phyloP scores from a whole-genome alignment of 2,797 vertebrate genomes.

The Jordanella pulchra region DNA sequence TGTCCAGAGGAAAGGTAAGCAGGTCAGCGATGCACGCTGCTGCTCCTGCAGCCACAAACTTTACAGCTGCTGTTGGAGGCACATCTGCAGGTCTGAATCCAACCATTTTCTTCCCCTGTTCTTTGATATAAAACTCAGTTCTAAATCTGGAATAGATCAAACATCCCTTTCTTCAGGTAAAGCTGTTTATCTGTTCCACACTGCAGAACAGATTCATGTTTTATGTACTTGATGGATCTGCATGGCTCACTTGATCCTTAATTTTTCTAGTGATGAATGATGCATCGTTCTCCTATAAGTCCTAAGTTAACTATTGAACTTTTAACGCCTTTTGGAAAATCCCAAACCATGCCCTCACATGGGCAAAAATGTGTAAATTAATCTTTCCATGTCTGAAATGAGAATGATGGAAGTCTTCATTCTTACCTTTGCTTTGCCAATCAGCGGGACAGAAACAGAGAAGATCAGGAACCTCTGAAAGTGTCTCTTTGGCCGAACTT shows the following conservation, averaged over 20 bases:
- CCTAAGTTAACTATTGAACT: not conserved
- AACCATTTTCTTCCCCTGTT: slow-evolving; percentile 78
- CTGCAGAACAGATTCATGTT: not conserved
- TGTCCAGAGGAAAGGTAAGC: slow-evolving; percentile 90
- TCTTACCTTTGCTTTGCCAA: slow-evolving; percentile 70
- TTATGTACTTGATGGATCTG: slow-evolving; percentile 8
- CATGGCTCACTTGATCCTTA: not conserved
- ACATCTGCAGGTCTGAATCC: slow-evolving; percentile 86
- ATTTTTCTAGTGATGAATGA: slow-evolving; percentile 7
- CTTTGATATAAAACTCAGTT: slow-evolving; percentile 15
- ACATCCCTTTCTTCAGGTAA: not conserved
- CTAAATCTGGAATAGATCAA: slow-evolving; percentile 61
- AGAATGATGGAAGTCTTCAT: not conserved
- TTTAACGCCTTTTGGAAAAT: slow-evolving; percentile 4
- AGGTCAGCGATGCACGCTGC: slow-evolving; percentile 90
- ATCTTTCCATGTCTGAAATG: not conserved
- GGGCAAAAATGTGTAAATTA: not conserved
- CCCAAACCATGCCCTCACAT: slow-evolving; percentile 10
- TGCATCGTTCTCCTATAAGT: not conserved
- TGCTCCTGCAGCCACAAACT: slow-evolving; percentile 88
- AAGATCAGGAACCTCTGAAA: slow-evolving; percentile 88
- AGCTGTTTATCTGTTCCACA: not conserved
- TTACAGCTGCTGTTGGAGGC: slow-evolving; percentile 84
- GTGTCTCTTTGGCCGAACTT: slow-evolving; percentile 84
- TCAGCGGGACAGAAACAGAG: slow-evolving; percentile 32